Conservation (phyloP, 2,797 vertebrate species). For the Pseudocheirus occidentalis region DNA sequence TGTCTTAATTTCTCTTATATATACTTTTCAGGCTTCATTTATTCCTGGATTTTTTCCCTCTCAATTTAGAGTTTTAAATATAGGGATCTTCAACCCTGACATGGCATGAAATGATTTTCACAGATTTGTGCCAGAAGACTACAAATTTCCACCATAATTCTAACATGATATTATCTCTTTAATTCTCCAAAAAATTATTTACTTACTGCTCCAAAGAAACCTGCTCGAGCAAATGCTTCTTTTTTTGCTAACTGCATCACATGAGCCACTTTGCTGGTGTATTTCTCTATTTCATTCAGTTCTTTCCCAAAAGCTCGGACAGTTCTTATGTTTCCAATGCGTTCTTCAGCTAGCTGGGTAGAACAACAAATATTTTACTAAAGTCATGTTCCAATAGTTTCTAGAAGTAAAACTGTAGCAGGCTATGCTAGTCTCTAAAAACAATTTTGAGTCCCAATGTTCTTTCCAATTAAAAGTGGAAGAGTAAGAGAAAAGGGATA, state of each 20-base stretch:
- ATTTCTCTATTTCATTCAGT: slow-evolving; percentile 89
- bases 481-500: background rate
- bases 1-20: background rate
- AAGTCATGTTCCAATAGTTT: background rate
- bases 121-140: background rate
- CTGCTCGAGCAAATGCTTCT: slow-evolving; percentile 90
- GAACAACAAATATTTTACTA: slow-evolving; percentile 29
- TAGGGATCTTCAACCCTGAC: background rate
- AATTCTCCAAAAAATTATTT: background rate
- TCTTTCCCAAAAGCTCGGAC: slow-evolving; percentile 97
- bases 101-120: background rate
- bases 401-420: background rate
- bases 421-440: background rate
- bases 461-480: background rate
- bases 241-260: slow-evolving; percentile 91
- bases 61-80: slow-evolving; percentile 22
- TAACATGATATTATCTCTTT: background rate
- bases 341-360: slow-evolving; percentile 94
- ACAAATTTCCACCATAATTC: background rate
- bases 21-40: background rate
- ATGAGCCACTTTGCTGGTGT: slow-evolving; percentile 86
- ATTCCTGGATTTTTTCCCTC: background rate
- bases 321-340: slow-evolving; percentile 95
- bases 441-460: background rate
- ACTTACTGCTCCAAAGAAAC: slow-evolving; percentile 96